A percentile compares a stretch with the other conserved stretches of the same genome.
phyloP scores from a whole-genome alignment of 1,140 invertebrate species.

The Tetragnatha versicolor region DNA sequence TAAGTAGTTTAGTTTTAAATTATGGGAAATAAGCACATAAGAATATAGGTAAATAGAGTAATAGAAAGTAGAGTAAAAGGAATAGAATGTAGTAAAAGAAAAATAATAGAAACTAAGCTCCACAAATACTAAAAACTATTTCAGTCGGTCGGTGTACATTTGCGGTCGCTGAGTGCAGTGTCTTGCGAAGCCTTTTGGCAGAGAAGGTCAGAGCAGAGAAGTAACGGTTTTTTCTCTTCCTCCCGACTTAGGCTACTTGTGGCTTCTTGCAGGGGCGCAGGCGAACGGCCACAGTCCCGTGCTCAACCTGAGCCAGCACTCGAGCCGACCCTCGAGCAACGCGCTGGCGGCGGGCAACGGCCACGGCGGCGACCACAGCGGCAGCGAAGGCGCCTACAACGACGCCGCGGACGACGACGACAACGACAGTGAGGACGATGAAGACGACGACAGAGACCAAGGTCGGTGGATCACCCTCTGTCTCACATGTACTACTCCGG shows the following conservation, averaged over 20 bases:
- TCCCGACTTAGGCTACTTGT: constrained; percentile 53
- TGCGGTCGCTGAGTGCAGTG: background rate
- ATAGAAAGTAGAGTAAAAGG: no score
- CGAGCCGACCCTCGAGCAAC: constrained; percentile 62
- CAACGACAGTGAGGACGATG: constrained; percentile 70
- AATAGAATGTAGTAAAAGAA: no score
- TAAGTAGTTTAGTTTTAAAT: no score
- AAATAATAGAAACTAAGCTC: no score
- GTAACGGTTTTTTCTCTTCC: constrained; percentile 33
- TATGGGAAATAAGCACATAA: no score
- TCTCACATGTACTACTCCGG: no score
- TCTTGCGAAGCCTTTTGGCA: constrained; percentile 12
- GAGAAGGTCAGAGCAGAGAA: constrained; percentile 26
- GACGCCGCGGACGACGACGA: constrained; percentile 69
- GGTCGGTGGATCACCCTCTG: no score
- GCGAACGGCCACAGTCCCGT: constrained; percentile 89
- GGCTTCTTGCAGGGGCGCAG: constrained; percentile 71
- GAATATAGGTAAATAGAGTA: no score
- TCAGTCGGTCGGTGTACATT: background rate
- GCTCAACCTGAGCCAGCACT: constrained; percentile 86
- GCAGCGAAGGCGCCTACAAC: constrained; percentile 66
- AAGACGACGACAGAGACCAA: constrained; percentile 70
- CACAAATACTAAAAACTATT: no score
- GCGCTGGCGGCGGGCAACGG: constrained; percentile 3
- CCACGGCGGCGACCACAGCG: constrained; percentile 63